Conservation (phyloP, 2,113 vertebrate species). For the Larimichthys crocea region DNA sequence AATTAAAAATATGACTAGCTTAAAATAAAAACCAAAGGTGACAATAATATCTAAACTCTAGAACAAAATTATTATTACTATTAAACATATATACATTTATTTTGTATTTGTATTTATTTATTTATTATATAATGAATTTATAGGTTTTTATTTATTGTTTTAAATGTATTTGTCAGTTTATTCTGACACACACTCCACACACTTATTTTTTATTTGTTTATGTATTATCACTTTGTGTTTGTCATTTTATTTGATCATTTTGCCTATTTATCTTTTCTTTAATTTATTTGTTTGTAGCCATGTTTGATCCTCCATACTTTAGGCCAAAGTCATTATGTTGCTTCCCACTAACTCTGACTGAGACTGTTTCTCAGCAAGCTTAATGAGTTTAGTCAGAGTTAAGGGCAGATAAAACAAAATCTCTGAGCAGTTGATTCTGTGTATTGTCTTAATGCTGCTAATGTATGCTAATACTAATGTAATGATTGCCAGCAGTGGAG, state of each 20-base stretch:
- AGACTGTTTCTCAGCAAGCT: neutral
- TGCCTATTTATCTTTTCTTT: neutral
- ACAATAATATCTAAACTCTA: neutral
- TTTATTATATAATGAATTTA: neutral
- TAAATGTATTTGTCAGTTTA: neutral
- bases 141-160: neutral
- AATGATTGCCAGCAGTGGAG: neutral
- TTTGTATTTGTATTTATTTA: neutral
- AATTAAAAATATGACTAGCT: neutral
- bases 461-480: neutral
- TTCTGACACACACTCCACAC: neutral
- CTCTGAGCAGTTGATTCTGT: slow-evolving; percentile 13
- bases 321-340: slow-evolving; percentile 1
- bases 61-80: too few species aligned
- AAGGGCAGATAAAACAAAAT: neutral
- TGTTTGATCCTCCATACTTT: neutral
- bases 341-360: neutral
- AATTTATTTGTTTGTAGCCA: neutral
- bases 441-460: neutral
- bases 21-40: neutral
- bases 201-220: neutral
- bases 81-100: neutral
- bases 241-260: neutral
- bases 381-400: slow-evolving; percentile 34
- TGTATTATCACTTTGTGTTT: neutral